These are phyloP conservation scores for Julus scanicus DNA, from an alignment of 2,888 invertebrate species.

Conservation along the genomic window DNA sequence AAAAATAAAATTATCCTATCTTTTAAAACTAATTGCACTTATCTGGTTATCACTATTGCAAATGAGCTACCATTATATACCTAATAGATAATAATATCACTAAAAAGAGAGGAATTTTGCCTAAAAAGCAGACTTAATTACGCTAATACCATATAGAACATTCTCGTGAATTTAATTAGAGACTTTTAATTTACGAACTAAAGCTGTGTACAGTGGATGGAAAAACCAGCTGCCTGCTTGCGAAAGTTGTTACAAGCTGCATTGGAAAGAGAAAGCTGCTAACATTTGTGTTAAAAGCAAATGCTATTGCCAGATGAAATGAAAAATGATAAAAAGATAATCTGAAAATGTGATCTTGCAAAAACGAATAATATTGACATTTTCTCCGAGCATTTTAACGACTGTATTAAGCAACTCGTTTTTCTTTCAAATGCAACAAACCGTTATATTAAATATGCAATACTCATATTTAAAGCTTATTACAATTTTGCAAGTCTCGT, in stretches of 20 bases:
- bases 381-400: too few species aligned
- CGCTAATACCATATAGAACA: not conserved
- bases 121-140: not conserved
- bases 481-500: too few species aligned
- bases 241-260: conserved; percentile 34
- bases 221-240: conserved; percentile 41
- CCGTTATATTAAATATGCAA: too few species aligned
- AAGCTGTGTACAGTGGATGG: not conserved
- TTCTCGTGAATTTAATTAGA: not conserved
- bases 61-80: conserved; percentile 24
- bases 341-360: conserved; percentile 14
- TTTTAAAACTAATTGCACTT: not conserved
- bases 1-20: not conserved
- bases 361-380: not conserved
- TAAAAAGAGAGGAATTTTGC: conserved; percentile 37
- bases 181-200: conserved; percentile 5
- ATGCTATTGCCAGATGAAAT: not conserved
- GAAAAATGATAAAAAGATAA: conserved; percentile 19
- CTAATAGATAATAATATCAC: conserved; percentile 5
- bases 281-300: not conserved
- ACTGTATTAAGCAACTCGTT: too few species aligned
- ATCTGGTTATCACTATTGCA: conserved; percentile 49
- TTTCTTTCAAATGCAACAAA: too few species aligned
- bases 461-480: too few species aligned
- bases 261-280: conserved; percentile 2